Base-by-base conservation (phyloP, 2,888 invertebrate species). In the Ctenicera cuprea region DNA sequence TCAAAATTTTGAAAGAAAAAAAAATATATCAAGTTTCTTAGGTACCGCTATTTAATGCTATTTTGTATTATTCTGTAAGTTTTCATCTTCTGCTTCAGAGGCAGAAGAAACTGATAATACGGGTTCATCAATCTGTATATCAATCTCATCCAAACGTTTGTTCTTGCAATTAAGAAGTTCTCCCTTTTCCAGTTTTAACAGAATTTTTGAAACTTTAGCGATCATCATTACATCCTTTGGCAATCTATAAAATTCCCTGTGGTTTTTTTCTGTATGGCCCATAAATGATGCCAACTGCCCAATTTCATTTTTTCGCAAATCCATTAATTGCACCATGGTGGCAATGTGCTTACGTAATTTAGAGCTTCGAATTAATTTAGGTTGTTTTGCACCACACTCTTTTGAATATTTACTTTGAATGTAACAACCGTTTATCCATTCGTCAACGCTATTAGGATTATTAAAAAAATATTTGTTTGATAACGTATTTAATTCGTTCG, bases 301-400 rank as follows among this genome's bases (percentile, higher is more conserved):
- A 62, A 76, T 76, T 67, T 76, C 74, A 45, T 71, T 33, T 9
- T 57, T 48, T 68, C 71, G 71, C 43, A 71, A 76, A 65, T 59
- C 74, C 68, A 74, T 71, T 2, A 74, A 43, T 41, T 76, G 76
- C 30, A 76, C 12, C 20, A 76, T 74, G 9, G 71, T 76, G 16
- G 74, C 76, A 43, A 76, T 63, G n/a, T 76, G 71, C 26, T 26
- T 26, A 26, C 26, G 26, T 26, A 26, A 26, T 26, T 26, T 26
- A 26, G 26, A 26, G 26, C 26, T 26, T 26, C 26, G 26, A 26
- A 26, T 26, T 26, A 26, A 26, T 26, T 26, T 26, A 26, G 26
- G 26, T 26, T 26, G 26, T 26, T 26, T 26, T 26, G 26, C 26
- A 26, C 26, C 26, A 26, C 26, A 26, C 26, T 26, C 26, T 26